Evolutionary conservation across 1,140 invertebrate genomes (phyloP).

Genomic region (Drosophila micromelanica): DNA sequence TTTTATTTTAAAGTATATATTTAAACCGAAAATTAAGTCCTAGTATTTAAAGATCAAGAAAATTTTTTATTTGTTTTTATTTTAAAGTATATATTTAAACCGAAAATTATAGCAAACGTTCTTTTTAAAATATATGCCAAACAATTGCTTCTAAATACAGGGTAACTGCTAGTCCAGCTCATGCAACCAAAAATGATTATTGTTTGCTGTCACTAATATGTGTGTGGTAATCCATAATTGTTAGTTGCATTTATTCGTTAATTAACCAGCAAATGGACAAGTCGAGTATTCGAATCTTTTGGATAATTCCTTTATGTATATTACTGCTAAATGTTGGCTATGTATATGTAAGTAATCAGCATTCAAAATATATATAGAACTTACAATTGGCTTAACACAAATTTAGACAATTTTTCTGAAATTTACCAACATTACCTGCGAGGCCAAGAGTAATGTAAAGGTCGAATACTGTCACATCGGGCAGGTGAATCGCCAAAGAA

Average conservation of each 20-base stretch:
- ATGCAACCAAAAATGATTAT: too few species aligned
- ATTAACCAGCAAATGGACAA: slow-evolving; percentile 8
- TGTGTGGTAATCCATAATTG: neutral
- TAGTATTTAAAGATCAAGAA: too few species aligned
- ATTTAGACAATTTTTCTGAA: neutral
- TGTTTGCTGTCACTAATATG: too few species aligned
- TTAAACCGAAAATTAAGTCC: too few species aligned
- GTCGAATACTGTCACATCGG: slow-evolving; percentile 34
- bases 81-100: too few species aligned
- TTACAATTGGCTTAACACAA: neutral
- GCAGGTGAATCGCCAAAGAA: slow-evolving; percentile 6
- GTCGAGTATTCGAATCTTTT: neutral
- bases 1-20: too few species aligned
- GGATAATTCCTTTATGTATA: neutral
- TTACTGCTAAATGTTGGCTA: neutral
- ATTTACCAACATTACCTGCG: slow-evolving; percentile 51
- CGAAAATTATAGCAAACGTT: too few species aligned
- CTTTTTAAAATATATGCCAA: too few species aligned
- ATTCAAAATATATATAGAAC: neutral
- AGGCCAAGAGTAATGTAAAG: slow-evolving; percentile 1
- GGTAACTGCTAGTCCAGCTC: neutral
- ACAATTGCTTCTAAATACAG: neutral
- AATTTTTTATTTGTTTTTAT: too few species aligned
- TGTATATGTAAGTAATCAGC: slow-evolving; percentile 5
- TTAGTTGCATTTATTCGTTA: neutral